Base-by-base conservation (phyloP, 2,113 vertebrate species). In the Actenoides lindsayi region DNA sequence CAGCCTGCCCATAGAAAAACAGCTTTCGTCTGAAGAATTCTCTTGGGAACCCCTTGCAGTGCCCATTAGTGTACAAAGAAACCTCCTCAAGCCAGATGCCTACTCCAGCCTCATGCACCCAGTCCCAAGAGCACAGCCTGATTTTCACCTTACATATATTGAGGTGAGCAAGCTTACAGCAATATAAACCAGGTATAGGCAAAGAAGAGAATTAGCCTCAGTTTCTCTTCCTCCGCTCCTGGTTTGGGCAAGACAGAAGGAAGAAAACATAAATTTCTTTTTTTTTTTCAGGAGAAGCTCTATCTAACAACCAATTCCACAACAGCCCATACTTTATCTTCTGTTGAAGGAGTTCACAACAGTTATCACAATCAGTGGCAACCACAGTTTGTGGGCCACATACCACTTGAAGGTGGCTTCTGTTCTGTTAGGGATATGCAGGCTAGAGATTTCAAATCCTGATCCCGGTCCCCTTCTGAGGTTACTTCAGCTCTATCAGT, bases 1-100 rank as follows among this genome's bases (percentile, higher is more conserved):
- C 73, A 85, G 54, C 37, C 73, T 2, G 1, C 65, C 46, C 56
- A 37, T 13, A 73, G 81, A 50, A 88, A 86, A 94, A 39, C 60
- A 81, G 84, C 93, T 92, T 93, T 94, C 78, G 65, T 84, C 81
- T 5, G 18, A 87, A 92, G 54, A 94, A 91, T 73, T 93, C 73
- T 76, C 87, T 70, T 30, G 74, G 74, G 87, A 92, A 57, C 11
- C n/a, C 35, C 56, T 67, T 56, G 59, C 70, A 88, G 75, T 69
- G 67, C 53, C 83, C 83, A 82, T 93, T 94, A 75, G 87, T 91
- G 91, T 67, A 94, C 71, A 94, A 93, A 96, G 76, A 78, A 89
- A 78, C 41, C 57, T 95, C 83, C 94, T 92, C 33, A 69, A 87
- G 74, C 30, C 78, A 92, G 77, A 82, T 0, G 16, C 83, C 64